These are phyloP conservation scores for Fragum sueziense DNA, from an alignment of 2,888 invertebrate genomes.

Conservation along the genomic window DNA sequence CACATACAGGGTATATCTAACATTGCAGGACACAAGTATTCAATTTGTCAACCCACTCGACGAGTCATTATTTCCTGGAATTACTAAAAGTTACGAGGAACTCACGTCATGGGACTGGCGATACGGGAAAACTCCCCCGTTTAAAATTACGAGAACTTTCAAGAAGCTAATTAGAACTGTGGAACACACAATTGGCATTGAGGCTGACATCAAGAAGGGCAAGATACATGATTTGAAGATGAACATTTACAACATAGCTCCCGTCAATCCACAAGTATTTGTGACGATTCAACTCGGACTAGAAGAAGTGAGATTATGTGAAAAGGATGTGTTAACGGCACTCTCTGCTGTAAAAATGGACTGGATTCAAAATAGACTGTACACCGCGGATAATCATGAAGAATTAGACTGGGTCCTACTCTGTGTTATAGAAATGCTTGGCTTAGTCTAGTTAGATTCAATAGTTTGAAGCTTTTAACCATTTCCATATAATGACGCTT, in stretches of 20 bases:
- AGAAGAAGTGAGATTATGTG: slow-evolving; percentile 25
- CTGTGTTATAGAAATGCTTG: slow-evolving; percentile 52
- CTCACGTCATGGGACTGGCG: slow-evolving; percentile 72
- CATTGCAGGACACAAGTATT: slow-evolving; percentile 33
- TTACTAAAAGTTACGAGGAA: slow-evolving; percentile 52
- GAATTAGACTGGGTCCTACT: slow-evolving; percentile 54
- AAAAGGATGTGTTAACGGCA: slow-evolving; percentile 16
- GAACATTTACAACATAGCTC: slow-evolving; percentile 10
- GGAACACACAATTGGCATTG: slow-evolving; percentile 39
- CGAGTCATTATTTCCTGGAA: slow-evolving; percentile 65
- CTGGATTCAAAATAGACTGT: slow-evolving; percentile 47
- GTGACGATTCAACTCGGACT: slow-evolving; percentile 24
- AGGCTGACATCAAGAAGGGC: slow-evolving; percentile 60
- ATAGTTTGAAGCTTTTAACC: too few relatives aligned
- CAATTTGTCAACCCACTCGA: slow-evolving; percentile 60
- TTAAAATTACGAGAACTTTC: slow-evolving; percentile 62
- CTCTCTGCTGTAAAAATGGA: slow-evolving; percentile 49
- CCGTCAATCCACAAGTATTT: slow-evolving; percentile 25
- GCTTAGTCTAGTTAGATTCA: too few relatives aligned
- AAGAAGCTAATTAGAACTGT: slow-evolving; percentile 10
- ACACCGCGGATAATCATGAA: slow-evolving; percentile 39
- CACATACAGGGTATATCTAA: background rate
- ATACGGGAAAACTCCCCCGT: slow-evolving; percentile 73
- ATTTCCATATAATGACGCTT: too few relatives aligned
- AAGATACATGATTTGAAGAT: slow-evolving; percentile 50